Percentiles rank a stretch among this genome's conserved stretches.
Conservation (phyloP, 2,888 invertebrate genomes). For the Acronicta psi region DNA sequence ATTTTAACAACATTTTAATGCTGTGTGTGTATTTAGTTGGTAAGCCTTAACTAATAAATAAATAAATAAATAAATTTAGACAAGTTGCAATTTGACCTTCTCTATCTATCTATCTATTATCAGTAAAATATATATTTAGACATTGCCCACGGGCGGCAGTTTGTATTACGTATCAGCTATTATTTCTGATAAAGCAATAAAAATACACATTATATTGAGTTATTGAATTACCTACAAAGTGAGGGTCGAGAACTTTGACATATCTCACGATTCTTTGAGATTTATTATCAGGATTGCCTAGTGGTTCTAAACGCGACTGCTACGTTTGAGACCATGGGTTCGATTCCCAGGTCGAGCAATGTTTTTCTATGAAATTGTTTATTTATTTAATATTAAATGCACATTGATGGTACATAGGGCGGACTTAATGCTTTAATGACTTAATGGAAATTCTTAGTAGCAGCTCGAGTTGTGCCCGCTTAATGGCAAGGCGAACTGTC, state of each 20-base stretch:
- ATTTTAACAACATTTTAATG: no score
- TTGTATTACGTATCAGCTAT: constrained; percentile 32
- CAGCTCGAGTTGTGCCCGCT: no score
- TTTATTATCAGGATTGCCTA: neutral
- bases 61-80: no score
- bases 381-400: no score
- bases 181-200: constrained; percentile 47
- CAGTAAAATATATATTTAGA: constrained; percentile 4
- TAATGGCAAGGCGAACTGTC: no score
- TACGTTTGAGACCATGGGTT: neutral
- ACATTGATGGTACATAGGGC: no score
- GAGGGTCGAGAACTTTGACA: constrained; percentile 49
- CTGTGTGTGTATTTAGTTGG: no score
- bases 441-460: no score
- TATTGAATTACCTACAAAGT: constrained; percentile 40
- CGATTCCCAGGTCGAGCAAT: neutral
- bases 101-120: neutral
- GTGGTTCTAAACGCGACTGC: neutral
- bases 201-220: constrained; percentile 50
- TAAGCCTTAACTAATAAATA: no score
- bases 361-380: neutral
- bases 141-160: constrained; percentile 25
- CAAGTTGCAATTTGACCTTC: no score
- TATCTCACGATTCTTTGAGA: neutral
- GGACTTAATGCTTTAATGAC: no score